Evolutionary conservation across 2,113 vertebrate species (phyloP), one percentile per base, ranked within the genome.

Genomic region (Hydrolagus affinis): DNA sequence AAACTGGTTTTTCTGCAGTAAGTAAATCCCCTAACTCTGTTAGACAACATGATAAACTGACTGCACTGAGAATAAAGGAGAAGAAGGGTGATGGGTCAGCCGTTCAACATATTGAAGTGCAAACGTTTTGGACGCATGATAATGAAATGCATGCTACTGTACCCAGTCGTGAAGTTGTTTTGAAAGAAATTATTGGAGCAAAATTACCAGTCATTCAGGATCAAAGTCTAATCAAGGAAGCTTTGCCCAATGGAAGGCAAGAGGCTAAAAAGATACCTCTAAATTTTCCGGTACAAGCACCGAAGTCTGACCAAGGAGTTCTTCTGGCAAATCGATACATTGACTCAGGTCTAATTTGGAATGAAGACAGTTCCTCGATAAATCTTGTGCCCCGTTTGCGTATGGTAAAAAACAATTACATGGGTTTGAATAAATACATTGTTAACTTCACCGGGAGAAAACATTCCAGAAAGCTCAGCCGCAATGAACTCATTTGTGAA

Each of bases 371-470:
- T 87, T 92, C 91, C 85, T 94, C 93, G 69, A 91, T 87, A 87
- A 91, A 92, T 73, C 90, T 95, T 56, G 86, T 87, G 17, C 87
- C 89, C n/a, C 89, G 92, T 85, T 86, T 95, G 86, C 92, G 92
- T 86, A 91, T 88, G 85, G 90, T 90, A 86, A 90, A 90, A 87
- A 90, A 80, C 57, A 90, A 90, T 85, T 94, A 93, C 60, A 23
- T 91, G 86, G 85, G 77, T 14, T 90, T 91, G 90, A 95, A 95
- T 90, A 93, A 92, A 71, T 95, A 93, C 85, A 91, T 90, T 11
- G 94, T 95, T 57, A 91, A 89, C 44, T 94, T 91, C 72, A 89
- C 17, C 0, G 91, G 92, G 11, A 90, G 87, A 15, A 92, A 86
- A 30, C 89, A 88, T 0, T 19, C 89, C 0, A 87, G 86, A 85